Evolutionary conservation across 2,113 vertebrate species (phyloP).

Genomic region (Mesitornis unicolor): DNA sequence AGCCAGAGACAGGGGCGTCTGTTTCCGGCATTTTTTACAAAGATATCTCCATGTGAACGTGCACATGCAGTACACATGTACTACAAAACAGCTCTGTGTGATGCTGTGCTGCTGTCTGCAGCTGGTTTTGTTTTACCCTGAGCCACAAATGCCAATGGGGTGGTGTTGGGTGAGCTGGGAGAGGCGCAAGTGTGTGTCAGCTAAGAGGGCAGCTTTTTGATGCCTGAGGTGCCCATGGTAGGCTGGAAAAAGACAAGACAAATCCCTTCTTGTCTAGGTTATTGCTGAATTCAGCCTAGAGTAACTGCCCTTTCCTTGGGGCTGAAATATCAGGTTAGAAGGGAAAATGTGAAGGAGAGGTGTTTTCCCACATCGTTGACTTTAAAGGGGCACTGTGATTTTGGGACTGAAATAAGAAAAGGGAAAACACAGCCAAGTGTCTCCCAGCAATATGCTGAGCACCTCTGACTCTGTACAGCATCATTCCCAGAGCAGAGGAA

Average conservation of each 20-base stretch:
- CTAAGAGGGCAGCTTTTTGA: background rate
- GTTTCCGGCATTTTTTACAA: background rate
- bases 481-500: background rate
- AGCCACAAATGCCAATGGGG: background rate
- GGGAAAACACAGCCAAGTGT: background rate
- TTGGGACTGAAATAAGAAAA: background rate
- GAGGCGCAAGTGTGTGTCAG: accelerated
- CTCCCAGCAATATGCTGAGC: background rate
- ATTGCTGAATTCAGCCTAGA: background rate
- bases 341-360: background rate
- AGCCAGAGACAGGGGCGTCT: background rate
- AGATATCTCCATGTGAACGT: accelerated
- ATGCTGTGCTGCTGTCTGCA: accelerated
- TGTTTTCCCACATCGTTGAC: background rate
- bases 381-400: background rate
- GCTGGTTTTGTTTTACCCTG: accelerated
- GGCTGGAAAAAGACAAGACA: too few relatives aligned
- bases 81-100: accelerated
- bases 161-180: accelerated
- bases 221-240: accelerated
- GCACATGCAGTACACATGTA: accelerated
- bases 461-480: accelerated
- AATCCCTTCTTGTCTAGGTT: background rate
- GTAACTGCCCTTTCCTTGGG: background rate
- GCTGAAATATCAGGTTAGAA: background rate